A percentile compares a stretch with the other conserved stretches of the same genome.
Conservation (phyloP, 1,140 invertebrate genomes). For the Maniola jurtina region DNA sequence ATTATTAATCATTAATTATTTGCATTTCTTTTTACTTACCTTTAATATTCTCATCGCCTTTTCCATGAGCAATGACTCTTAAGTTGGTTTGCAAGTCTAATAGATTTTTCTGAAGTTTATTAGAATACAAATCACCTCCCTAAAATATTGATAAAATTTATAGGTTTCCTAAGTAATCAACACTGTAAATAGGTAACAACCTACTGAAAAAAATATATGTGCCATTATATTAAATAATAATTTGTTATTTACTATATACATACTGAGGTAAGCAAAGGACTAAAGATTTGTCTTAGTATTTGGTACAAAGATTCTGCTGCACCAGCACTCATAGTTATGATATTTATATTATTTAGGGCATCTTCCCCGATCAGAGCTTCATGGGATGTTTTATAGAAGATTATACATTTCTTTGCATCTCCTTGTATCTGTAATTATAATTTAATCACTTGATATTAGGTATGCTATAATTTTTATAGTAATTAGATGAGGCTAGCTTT, state of each 20-base stretch:
- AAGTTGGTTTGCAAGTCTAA: constrained; percentile 61
- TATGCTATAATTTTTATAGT: too few relatives aligned
- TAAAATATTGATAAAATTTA: constrained; percentile 23
- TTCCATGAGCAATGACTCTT: constrained; percentile 56
- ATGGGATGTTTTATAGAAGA: constrained; percentile 61
- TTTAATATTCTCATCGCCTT: constrained; percentile 48
- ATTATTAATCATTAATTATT: too few relatives aligned
- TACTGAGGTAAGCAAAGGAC: constrained; percentile 45
- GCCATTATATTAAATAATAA: not conserved
- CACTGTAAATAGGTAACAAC: not conserved
- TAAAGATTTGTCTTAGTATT: constrained; percentile 59
- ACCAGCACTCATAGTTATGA: constrained; percentile 52
- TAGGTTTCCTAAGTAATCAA: not conserved
- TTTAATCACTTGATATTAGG: too few relatives aligned
- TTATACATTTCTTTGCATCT: constrained; percentile 49
- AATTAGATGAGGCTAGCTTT: too few relatives aligned
- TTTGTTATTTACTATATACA: not conserved
- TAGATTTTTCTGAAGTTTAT: constrained; percentile 62
- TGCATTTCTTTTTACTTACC: constrained; percentile 39
- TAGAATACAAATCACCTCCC: constrained; percentile 57
- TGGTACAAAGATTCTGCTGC: constrained; percentile 62
- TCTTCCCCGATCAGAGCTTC: constrained; percentile 43
- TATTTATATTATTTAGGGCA: constrained; percentile 52
- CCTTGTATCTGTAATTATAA: constrained; percentile 50
- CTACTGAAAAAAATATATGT: too few relatives aligned